These are phyloP conservation scores for Psettodes erumei DNA, from an alignment of 2,113 vertebrate genomes.

Conservation along the genomic window DNA sequence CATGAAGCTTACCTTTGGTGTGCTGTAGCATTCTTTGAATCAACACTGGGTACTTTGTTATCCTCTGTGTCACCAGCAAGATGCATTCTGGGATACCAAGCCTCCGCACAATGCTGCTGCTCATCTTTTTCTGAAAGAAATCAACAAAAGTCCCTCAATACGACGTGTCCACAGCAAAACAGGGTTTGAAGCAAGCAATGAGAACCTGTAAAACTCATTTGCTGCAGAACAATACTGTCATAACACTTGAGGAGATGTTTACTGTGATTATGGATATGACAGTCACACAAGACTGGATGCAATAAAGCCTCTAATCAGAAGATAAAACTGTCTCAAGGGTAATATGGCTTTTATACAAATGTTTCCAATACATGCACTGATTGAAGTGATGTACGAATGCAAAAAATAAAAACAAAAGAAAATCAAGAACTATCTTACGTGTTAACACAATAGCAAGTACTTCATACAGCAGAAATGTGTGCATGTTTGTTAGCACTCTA, in stretches of 20 bases:
- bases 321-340: neutral
- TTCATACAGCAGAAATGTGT: neutral
- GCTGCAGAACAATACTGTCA: neutral
- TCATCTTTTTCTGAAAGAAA: slow-evolving; percentile 94
- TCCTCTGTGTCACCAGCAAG: slow-evolving; percentile 95
- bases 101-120: slow-evolving; percentile 90
- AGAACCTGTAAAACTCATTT: neutral
- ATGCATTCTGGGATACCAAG: slow-evolving; percentile 97
- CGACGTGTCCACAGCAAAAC: slow-evolving; percentile 6
- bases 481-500: neutral
- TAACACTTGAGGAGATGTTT: slow-evolving; percentile 27
- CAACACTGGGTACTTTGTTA: slow-evolving; percentile 96
- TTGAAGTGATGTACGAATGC: neutral
- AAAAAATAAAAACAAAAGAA: slow-evolving; percentile 1
- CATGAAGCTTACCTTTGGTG: slow-evolving; percentile 88
- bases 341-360: neutral
- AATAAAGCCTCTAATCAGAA: neutral
- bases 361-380: neutral
- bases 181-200: slow-evolving; percentile 13
- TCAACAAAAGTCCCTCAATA: slow-evolving; percentile 26
- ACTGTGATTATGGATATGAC: slow-evolving; percentile 14
- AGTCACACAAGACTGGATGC: neutral
- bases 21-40: slow-evolving; percentile 93
- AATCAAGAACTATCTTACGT: neutral
- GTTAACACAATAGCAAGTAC: neutral